phyloP scores from a whole-genome alignment of 1,140 invertebrate genomes.

The Pogonomyrmex barbatus region DNA sequence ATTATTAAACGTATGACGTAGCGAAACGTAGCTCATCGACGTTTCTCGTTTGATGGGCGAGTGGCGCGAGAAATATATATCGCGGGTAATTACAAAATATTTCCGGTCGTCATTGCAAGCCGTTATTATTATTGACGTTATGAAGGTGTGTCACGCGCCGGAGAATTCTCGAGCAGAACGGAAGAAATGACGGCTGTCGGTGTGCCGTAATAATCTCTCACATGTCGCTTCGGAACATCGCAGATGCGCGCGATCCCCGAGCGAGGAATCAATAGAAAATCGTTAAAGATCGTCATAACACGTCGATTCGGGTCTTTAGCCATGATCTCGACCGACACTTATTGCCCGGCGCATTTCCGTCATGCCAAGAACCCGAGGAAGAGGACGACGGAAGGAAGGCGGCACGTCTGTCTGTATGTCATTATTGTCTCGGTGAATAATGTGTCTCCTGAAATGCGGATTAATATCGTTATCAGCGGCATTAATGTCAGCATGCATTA shows the following conservation, averaged over 20 bases:
- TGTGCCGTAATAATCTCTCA: constrained; percentile 37
- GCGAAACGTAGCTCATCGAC: background rate
- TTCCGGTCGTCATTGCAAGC: constrained; percentile 23
- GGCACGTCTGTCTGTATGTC: background rate
- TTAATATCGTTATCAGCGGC: constrained; percentile 12
- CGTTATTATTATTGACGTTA: constrained; percentile 28
- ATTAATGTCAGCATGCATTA: constrained; percentile 4
- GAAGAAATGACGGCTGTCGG: constrained; percentile 28
- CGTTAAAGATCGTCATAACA: constrained; percentile 52
- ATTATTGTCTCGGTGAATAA: background rate
- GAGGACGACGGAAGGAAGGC: background rate
- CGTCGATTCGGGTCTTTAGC: constrained; percentile 48
- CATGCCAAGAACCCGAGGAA: constrained; percentile 15
- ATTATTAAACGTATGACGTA: constrained; percentile 7
- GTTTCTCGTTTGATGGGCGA: background rate
- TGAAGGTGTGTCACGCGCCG: constrained; percentile 44
- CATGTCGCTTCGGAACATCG: constrained; percentile 55
- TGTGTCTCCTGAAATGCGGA: background rate
- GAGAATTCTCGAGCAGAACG: constrained; percentile 36
- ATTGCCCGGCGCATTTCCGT: constrained; percentile 44
- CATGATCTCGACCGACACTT: constrained; percentile 44
- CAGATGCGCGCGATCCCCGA: constrained; percentile 56
- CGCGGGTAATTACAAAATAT: constrained; percentile 51
- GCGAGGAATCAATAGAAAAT: constrained; percentile 60
- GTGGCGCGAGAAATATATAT: background rate